Percentiles rank a stretch among this genome's conserved stretches.
phyloP scores from a whole-genome alignment of 2,888 invertebrate genomes.

The Masnerella sp. region DNA sequence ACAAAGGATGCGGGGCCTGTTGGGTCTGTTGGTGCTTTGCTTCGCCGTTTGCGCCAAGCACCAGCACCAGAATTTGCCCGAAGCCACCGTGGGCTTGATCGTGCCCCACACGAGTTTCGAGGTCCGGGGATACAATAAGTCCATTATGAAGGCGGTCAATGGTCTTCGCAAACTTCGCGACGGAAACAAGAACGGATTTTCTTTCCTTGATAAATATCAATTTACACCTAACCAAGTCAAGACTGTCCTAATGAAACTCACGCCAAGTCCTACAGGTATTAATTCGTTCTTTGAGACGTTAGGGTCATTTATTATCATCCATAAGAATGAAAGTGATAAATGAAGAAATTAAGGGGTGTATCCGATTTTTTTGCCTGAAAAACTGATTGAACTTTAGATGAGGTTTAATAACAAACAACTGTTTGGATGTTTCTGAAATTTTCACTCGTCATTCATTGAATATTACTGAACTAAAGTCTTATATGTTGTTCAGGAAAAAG shows the following conservation, averaged over 20 bases:
- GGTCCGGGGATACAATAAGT: conserved; percentile 83
- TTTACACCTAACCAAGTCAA: conserved; percentile 83
- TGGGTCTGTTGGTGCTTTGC: conserved; percentile 64
- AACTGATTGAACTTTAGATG: too few species aligned
- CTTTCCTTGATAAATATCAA: conserved; percentile 82
- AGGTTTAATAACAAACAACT: too few species aligned
- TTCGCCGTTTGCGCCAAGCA: conserved; percentile 63
- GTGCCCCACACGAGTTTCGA: conserved; percentile 83
- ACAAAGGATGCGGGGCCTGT: conserved; percentile 62
- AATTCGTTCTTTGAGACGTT: too few species aligned
- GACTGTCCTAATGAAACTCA: conserved; percentile 84
- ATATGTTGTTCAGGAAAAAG: too few species aligned
- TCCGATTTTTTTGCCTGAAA: too few species aligned
- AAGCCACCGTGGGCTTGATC: conserved; percentile 80
- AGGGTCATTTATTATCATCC: too few species aligned
- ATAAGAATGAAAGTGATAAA: too few species aligned
- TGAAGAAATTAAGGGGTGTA: too few species aligned
- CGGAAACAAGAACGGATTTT: conserved; percentile 71
- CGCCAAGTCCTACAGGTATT: conserved; percentile 87
- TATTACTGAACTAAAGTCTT: too few species aligned
- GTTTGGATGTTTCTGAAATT: too few species aligned
- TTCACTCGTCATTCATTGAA: too few species aligned
- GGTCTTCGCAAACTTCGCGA: conserved; percentile 78
- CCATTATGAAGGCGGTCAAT: conserved; percentile 82
- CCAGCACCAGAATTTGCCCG: conserved; percentile 59